These are phyloP conservation scores for Blastobasis adustella DNA, from an alignment of 2,888 invertebrate species.

Conservation along the genomic window DNA sequence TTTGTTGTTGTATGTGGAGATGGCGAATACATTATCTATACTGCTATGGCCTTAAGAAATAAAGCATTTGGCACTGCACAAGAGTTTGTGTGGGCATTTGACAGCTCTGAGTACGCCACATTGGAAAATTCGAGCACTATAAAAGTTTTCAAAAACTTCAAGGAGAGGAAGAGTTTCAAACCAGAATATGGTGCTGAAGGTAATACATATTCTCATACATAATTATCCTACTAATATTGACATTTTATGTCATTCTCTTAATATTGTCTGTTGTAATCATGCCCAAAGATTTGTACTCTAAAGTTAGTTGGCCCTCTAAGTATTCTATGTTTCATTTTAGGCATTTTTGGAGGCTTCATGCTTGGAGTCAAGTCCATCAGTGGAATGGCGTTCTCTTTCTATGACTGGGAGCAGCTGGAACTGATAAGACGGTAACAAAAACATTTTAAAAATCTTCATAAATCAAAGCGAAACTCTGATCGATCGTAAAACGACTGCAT, in stretches of 20 bases:
- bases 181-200: constrained; percentile 98
- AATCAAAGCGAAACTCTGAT: too few relatives aligned
- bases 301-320: too few relatives aligned
- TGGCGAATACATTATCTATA: constrained; percentile 99
- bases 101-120: constrained; percentile 94
- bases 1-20: constrained; percentile 97
- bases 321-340: constrained; percentile 44
- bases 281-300: too few relatives aligned
- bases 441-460: too few relatives aligned
- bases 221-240: neutral
- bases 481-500: too few relatives aligned
- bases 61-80: constrained; percentile 99
- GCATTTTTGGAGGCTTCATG: constrained; percentile 93
- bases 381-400: constrained; percentile 96
- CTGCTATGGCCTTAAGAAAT: constrained; percentile 98
- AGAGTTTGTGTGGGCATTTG: constrained; percentile 99
- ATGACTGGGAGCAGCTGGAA: constrained; percentile 97
- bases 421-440: constrained; percentile 79
- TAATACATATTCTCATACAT: constrained; percentile 25
- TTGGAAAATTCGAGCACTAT: constrained; percentile 93
- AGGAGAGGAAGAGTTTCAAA: constrained; percentile 95
- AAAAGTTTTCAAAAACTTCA: constrained; percentile 98
- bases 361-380: constrained; percentile 94
- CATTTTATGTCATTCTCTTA: too few relatives aligned
- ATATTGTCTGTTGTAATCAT: too few relatives aligned